Base-by-base conservation (phyloP, 2,888 invertebrate genomes). In the Andrena haemorrhoa region DNA sequence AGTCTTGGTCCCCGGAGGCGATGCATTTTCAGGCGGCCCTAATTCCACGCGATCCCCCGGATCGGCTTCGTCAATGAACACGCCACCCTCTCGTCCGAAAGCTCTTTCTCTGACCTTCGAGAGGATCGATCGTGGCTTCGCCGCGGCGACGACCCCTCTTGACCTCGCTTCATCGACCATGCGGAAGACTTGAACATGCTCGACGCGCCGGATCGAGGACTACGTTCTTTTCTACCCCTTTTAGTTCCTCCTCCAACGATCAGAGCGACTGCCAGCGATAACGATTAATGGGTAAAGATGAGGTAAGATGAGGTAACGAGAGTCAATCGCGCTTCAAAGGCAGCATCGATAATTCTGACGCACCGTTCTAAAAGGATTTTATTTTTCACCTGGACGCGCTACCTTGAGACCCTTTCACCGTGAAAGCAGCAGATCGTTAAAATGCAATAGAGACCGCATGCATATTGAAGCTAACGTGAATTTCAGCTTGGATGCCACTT, bases 81-180 rank as follows among this genome's bases (percentile, higher is more conserved):
- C n/a, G 77, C 69, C 56, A 71, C 53, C 80, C 53, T 71, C 76
- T 79, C 73, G 75, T 72, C 72, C 61, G 61, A 76, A 88, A 79
- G 72, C 79, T 73, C 61, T 53, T 78, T 49, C 82, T 66, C 74
- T 74, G 88, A 86, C 82, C 88, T 85, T 84, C 84, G 85, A 72
- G 20, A 51, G 80, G 76, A 71, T 81, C 87, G 85, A 85, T 86
- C 76, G 75, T 56, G 76, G 74, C 63, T 64, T 79, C 71, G 76
- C 65, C 75, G 26, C 58, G 33, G 73, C 60, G 35, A 78, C 74
- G 84, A 86, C 86, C 84, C 71, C 70, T 61, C 78, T 84, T 78
- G 78, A 86, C 82, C 85, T 77, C 84, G 77, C 83, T 84, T 79
- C 82, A 73, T 80, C 86, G 79, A 84, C 75, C 75, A 79, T 47